phyloP scores from a whole-genome alignment of 2,888 invertebrate species.

The Eupithecia inturbata region DNA sequence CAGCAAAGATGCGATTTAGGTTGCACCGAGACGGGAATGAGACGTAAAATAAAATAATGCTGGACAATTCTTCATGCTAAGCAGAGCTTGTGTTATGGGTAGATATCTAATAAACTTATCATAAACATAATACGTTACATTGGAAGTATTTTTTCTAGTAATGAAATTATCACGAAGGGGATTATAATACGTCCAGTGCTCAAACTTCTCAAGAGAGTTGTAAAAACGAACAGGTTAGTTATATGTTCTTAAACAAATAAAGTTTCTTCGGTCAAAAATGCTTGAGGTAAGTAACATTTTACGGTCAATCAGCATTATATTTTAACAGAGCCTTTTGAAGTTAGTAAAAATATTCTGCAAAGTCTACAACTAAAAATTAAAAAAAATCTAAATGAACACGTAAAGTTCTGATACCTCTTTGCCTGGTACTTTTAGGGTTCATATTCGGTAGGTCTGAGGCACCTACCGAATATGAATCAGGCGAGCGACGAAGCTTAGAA shows the following conservation, averaged over 20 bases:
- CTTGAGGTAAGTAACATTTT: not conserved
- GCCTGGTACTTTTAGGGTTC: not conserved
- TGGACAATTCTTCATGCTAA: too few species aligned
- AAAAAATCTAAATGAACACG: not conserved
- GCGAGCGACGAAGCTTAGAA: too few species aligned
- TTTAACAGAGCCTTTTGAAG: not conserved
- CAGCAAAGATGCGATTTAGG: slow-evolving; percentile 15
- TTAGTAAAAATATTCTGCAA: not conserved
- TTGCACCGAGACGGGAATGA: slow-evolving; percentile 9
- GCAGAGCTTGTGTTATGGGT: too few species aligned
- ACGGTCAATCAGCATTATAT: not conserved
- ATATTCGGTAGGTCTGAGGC: too few species aligned
- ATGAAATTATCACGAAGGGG: not conserved
- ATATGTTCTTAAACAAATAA: not conserved
- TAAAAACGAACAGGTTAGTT: not conserved
- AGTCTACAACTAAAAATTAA: not conserved
- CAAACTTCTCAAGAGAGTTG: not conserved
- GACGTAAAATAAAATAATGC: too few species aligned
- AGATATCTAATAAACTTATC: too few species aligned
- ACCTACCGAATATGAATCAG: too few species aligned
- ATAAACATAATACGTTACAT: too few species aligned
- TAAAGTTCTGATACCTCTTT: not conserved
- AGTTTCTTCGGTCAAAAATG: not conserved
- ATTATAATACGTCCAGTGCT: not conserved
- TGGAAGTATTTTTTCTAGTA: too few species aligned